phyloP scores from a whole-genome alignment of 2,113 vertebrate species.

The Passerina amoena region DNA sequence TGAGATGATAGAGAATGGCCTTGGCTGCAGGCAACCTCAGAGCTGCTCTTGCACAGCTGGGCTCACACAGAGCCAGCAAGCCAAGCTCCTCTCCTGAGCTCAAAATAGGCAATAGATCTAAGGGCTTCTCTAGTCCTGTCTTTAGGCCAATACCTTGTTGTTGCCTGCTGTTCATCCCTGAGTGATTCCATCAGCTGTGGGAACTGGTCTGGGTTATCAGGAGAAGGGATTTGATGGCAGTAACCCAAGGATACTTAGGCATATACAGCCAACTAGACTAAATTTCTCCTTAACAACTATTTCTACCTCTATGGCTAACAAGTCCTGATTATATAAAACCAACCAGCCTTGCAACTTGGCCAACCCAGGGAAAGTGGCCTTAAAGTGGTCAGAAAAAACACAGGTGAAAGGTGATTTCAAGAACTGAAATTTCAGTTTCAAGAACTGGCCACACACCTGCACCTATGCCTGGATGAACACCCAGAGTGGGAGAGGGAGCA shows the following conservation, averaged over 20 bases:
- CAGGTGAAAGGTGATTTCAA: not conserved
- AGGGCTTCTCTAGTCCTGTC: not conserved
- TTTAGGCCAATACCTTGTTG: not conserved
- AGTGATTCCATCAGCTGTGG: not conserved
- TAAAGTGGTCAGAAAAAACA: not conserved
- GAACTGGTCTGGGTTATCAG: not conserved
- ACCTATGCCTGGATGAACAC: fast-evolving
- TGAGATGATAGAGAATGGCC: not conserved
- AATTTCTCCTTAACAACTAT: not conserved
- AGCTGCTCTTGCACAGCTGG: not conserved
- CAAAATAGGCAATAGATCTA: not conserved
- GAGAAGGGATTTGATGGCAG: not conserved
- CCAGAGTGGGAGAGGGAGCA: not conserved
- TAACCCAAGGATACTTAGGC: not conserved
- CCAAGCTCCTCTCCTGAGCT: not conserved
- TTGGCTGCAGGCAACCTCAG: not conserved
- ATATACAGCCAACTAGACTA: not conserved
- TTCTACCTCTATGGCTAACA: not conserved
- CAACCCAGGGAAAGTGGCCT: not conserved
- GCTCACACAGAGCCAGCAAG: not conserved
- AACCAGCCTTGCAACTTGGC: not conserved
- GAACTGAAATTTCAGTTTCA: fast-evolving
- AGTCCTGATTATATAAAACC: not conserved
- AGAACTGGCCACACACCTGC: not conserved
- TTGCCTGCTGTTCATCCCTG: not conserved